Evolutionary conservation across 2,888 invertebrate genomes (phyloP).

Genomic region (Drosophila imparisetae): DNA sequence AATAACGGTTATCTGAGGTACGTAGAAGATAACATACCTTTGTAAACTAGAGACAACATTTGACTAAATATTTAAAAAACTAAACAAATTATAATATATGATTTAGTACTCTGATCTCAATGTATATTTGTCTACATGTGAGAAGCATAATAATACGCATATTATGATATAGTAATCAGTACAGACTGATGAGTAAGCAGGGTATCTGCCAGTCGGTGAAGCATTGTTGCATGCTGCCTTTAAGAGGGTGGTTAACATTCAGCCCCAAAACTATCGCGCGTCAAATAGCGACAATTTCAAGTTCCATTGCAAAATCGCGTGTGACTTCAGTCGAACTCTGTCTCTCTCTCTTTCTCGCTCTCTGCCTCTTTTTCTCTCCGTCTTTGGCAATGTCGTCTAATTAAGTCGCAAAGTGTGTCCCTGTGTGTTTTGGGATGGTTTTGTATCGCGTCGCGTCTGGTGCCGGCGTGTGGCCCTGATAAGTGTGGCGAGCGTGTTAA

Average conservation of each 20-base stretch:
- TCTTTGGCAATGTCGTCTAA: constrained; percentile 59
- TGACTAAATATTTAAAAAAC: too few species aligned
- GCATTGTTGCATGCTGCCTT: too few species aligned
- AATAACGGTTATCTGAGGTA: too few species aligned
- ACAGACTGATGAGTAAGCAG: background rate
- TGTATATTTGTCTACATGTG: too few species aligned
- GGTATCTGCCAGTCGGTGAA: background rate
- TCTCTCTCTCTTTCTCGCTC: background rate
- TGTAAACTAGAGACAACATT: too few species aligned
- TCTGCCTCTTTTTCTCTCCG: constrained; percentile 20
- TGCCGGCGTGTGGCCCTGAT: constrained; percentile 66
- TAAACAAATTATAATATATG: too few species aligned
- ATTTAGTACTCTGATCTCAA: too few species aligned
- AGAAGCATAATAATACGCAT: too few species aligned
- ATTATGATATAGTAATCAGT: background rate
- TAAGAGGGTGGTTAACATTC: constrained; percentile 20
- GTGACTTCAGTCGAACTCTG: constrained; percentile 24
- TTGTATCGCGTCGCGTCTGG: constrained; percentile 26
- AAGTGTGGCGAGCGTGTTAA: constrained; percentile 71
- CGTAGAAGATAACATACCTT: too few species aligned
- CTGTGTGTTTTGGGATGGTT: constrained; percentile 50
- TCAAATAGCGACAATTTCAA: constrained; percentile 51
- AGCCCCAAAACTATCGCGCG: constrained; percentile 29
- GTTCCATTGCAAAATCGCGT: constrained; percentile 56
- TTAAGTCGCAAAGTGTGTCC: constrained; percentile 77